Conservation (phyloP, 2,888 invertebrate species). For the Chrysotoxum bicinctum region DNA sequence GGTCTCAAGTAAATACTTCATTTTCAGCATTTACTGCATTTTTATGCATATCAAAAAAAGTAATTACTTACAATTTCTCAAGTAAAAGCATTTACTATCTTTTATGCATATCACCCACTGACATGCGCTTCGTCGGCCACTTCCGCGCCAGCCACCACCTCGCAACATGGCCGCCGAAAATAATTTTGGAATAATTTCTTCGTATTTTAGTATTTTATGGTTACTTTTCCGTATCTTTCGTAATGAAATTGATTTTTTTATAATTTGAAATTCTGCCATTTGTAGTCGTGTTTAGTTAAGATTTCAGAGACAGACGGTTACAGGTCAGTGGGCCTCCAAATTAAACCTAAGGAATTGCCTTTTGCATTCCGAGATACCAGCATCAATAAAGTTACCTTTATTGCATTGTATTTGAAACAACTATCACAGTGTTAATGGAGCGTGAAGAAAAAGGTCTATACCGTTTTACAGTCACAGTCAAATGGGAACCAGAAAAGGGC, state of each 20-base stretch:
- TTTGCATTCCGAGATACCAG: background rate
- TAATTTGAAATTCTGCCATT: constrained; percentile 15
- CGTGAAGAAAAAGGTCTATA: background rate
- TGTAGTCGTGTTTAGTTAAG: background rate
- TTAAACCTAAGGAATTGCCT: background rate
- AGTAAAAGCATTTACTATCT: too few species aligned
- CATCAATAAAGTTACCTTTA: constrained; percentile 10
- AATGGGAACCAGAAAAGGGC: too few species aligned
- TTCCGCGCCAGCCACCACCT: too few species aligned
- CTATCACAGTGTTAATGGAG: background rate
- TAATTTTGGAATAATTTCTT: constrained; percentile 17
- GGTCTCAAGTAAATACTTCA: too few species aligned
- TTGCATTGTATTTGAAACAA: background rate
- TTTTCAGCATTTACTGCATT: too few species aligned
- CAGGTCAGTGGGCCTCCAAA: background rate
- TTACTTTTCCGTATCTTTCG: constrained; percentile 35
- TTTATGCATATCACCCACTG: too few species aligned
- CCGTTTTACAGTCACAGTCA: too few species aligned
- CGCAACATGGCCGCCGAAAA: too few species aligned
- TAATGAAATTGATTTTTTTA: constrained; percentile 21
- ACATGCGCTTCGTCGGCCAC: too few species aligned
- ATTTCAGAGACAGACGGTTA: background rate
- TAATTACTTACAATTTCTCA: too few species aligned
- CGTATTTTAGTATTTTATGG: constrained; percentile 5
- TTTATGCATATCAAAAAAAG: too few species aligned